These are phyloP conservation scores for Typhlichthys eigenmanni DNA, from an alignment of 2,797 vertebrate genomes.

Conservation along the genomic window DNA sequence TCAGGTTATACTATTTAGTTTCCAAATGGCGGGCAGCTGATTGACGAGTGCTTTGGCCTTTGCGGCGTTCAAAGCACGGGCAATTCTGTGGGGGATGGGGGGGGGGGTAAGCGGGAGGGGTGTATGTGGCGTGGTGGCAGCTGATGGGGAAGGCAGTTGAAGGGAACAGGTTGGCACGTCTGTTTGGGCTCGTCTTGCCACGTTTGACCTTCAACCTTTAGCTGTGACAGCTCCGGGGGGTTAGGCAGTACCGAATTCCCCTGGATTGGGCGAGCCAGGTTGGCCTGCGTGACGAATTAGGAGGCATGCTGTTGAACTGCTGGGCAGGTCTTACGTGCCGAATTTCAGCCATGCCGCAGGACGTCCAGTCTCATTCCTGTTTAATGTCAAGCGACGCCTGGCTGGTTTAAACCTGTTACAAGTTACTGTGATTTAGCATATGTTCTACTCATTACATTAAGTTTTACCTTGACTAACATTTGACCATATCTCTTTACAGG, in stretches of 20 bases:
- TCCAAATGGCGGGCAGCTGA: too few relatives aligned
- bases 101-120: background rate
- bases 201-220: slow-evolving; percentile 71
- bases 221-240: slow-evolving; percentile 58
- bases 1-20: too few relatives aligned
- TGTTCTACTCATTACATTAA: too few relatives aligned
- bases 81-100: background rate
- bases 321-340: background rate
- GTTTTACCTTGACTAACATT: too few relatives aligned
- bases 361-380: background rate
- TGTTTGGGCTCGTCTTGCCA: slow-evolving; percentile 66
- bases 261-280: slow-evolving; percentile 15
- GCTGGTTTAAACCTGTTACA: background rate
- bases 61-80: too few relatives aligned
- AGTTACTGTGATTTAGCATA: background rate
- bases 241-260: slow-evolving; percentile 41
- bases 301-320: background rate
- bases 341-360: background rate
- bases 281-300: background rate
- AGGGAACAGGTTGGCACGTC: slow-evolving; percentile 67
- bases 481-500: too few relatives aligned
- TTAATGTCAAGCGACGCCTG: background rate
- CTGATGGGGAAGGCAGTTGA: slow-evolving; percentile 58
- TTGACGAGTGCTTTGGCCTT: too few relatives aligned
- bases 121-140: slow-evolving; percentile 49